Evolutionary conservation across 2,888 invertebrate genomes (phyloP).

Genomic region (Scelioninae gen. 1): DNA sequence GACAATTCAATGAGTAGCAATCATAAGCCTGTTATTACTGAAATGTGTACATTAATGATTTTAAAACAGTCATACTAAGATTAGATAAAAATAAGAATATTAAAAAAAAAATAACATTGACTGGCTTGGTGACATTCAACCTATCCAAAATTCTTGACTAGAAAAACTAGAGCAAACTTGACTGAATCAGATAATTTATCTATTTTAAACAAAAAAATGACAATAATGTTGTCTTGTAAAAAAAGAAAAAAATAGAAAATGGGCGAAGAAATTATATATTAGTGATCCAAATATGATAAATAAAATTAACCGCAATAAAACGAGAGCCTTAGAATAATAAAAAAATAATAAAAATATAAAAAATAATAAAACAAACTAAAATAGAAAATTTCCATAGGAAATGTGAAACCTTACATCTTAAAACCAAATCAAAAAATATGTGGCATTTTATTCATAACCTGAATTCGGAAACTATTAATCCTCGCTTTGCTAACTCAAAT

Average conservation of each 20-base stretch:
- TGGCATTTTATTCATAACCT: slow-evolving; percentile 16
- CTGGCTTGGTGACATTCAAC: too few relatives aligned
- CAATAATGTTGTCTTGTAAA: too few relatives aligned
- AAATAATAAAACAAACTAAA: background rate
- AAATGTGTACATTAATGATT: too few relatives aligned
- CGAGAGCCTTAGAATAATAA: slow-evolving; percentile 8
- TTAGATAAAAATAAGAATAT: too few relatives aligned
- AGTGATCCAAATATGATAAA: background rate
- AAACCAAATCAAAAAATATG: background rate
- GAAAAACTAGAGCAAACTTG: too few relatives aligned
- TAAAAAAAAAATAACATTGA: too few relatives aligned
- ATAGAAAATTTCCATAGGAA: background rate
- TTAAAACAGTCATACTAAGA: too few relatives aligned
- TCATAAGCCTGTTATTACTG: background rate
- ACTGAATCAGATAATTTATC: too few relatives aligned
- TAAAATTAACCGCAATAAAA: slow-evolving; percentile 6
- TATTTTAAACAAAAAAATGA: too few relatives aligned
- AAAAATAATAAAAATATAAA: too few relatives aligned
- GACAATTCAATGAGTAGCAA: slow-evolving; percentile 4
- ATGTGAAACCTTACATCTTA: slow-evolving; percentile 1
- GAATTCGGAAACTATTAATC: background rate
- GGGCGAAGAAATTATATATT: slow-evolving; percentile 1
- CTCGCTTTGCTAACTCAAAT: background rate
- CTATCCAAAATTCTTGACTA: too few relatives aligned
- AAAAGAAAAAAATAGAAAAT: background rate